Percentiles rank a stretch among this genome's conserved stretches.
Evolutionary conservation across 1,140 invertebrate species (phyloP).

Genomic region (Ectropis grisescens): DNA sequence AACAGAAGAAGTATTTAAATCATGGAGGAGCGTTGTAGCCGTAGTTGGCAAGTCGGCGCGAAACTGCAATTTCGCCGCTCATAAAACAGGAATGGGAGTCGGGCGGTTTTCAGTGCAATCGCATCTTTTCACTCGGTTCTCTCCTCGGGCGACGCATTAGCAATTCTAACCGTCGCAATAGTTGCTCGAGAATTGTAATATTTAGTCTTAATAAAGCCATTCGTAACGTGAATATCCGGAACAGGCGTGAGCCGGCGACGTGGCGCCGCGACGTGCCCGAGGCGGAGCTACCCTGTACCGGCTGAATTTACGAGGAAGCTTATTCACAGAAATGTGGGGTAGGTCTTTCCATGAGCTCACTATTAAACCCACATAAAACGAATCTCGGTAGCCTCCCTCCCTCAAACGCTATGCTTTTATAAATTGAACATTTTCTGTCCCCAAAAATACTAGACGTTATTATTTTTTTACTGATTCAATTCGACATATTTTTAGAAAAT

Average conservation of each 20-base stretch:
- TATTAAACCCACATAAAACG: constrained; percentile 17
- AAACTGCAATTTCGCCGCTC: constrained; percentile 54
- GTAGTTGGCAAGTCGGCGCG: constrained; percentile 34
- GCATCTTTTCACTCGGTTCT: constrained; percentile 50
- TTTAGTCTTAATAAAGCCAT: constrained; percentile 65
- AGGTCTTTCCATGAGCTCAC: neutral
- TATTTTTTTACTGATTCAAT: neutral
- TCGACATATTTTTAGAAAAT: neutral
- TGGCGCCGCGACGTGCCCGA: constrained; percentile 24
- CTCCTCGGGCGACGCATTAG: constrained; percentile 43
- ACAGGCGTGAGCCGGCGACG: constrained; percentile 28
- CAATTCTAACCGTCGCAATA: constrained; percentile 55
- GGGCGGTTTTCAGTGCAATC: constrained; percentile 30
- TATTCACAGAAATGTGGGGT: constrained; percentile 27
- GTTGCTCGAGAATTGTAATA: constrained; percentile 58
- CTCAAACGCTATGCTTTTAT: neutral
- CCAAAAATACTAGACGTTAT: neutral
- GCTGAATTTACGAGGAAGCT: constrained; percentile 44
- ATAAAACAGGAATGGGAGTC: constrained; percentile 39
- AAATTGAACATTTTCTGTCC: no score
- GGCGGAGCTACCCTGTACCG: constrained; percentile 20
- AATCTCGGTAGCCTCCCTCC: neutral
- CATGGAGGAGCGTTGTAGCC: constrained; percentile 31
- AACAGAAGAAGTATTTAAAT: constrained; percentile 27
- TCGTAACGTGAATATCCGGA: constrained; percentile 57